Conservation (phyloP, 2,113 vertebrate species). For the Abramis brama region DNA sequence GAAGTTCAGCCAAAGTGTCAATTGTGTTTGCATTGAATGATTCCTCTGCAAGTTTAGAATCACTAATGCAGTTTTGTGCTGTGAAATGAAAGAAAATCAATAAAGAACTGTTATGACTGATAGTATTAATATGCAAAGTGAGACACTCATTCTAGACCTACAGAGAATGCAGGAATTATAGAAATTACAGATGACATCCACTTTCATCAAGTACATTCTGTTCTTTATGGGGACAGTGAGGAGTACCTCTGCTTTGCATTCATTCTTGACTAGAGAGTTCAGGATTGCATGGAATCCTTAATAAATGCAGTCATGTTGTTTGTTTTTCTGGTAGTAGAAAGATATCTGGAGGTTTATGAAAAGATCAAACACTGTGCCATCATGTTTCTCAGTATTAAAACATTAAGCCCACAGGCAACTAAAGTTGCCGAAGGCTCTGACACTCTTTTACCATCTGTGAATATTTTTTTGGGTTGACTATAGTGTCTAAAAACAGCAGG, state of each 20-base stretch:
- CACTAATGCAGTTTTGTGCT: slow-evolving; percentile 45
- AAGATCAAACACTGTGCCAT: neutral
- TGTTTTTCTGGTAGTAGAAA: neutral
- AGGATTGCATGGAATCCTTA: neutral
- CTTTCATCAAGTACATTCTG: slow-evolving; percentile 17
- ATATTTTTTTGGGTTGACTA: neutral
- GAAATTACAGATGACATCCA: slow-evolving; percentile 28
- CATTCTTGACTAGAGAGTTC: neutral
- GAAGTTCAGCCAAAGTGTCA: slow-evolving; percentile 45
- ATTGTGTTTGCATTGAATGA: slow-evolving; percentile 46
- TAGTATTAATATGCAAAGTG: slow-evolving; percentile 44
- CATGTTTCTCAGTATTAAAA: neutral
- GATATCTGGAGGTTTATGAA: neutral
- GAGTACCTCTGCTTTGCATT: neutral
- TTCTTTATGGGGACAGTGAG: slow-evolving; percentile 3
- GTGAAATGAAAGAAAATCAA: slow-evolving; percentile 39
- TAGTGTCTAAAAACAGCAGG: neutral
- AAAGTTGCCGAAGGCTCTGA: neutral
- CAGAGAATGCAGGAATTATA: neutral
- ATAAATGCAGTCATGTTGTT: slow-evolving; percentile 17
- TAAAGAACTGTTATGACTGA: slow-evolving; percentile 34
- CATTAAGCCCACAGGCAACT: neutral
- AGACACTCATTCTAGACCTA: slow-evolving; percentile 8
- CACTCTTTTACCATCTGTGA: neutral
- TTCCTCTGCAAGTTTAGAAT: slow-evolving; percentile 29